These are phyloP conservation scores for Panopea generosa DNA, from an alignment of 2,888 invertebrate species.

Conservation along the genomic window DNA sequence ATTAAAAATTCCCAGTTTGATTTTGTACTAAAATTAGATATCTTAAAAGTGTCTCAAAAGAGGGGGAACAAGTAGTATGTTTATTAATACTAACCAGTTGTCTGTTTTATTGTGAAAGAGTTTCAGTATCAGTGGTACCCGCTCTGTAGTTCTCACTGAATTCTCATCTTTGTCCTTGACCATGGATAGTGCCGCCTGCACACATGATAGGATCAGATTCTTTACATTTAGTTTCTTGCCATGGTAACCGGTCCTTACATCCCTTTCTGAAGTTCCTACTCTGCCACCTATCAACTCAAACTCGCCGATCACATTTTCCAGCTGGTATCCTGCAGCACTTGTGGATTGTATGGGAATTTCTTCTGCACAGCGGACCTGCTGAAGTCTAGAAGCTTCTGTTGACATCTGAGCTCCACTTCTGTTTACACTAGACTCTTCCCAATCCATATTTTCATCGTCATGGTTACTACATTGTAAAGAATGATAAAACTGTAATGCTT, in stretches of 20 bases:
- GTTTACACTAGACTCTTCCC: background rate
- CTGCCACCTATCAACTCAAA: conserved; percentile 11
- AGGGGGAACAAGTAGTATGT: too few relatives aligned
- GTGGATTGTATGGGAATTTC: background rate
- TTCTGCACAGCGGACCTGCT: too few relatives aligned
- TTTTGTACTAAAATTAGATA: too few relatives aligned
- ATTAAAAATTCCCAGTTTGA: too few relatives aligned
- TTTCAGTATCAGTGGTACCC: conserved; percentile 68
- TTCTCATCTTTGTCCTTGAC: conserved; percentile 69
- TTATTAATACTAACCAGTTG: too few relatives aligned
- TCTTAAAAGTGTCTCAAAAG: too few relatives aligned
- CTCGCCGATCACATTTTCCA: conserved; percentile 16
- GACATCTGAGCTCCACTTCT: too few relatives aligned
- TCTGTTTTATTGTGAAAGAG: conserved; percentile 40
- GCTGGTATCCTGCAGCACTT: background rate
- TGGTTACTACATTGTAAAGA: too few relatives aligned
- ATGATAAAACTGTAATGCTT: too few relatives aligned
- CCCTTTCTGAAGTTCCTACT: background rate
- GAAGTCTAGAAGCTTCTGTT: too few relatives aligned
- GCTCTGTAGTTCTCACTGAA: conserved; percentile 64
- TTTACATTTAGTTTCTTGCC: conserved; percentile 41
- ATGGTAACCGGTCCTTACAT: background rate
- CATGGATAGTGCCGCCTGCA: conserved; percentile 76
- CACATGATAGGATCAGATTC: conserved; percentile 63
- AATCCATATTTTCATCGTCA: conserved; percentile 7